A percentile compares a stretch with the other conserved stretches of the same genome.
These are phyloP conservation scores for Darevskia mixta DNA, from an alignment of 2,797 vertebrate species.

Conservation along the genomic window DNA sequence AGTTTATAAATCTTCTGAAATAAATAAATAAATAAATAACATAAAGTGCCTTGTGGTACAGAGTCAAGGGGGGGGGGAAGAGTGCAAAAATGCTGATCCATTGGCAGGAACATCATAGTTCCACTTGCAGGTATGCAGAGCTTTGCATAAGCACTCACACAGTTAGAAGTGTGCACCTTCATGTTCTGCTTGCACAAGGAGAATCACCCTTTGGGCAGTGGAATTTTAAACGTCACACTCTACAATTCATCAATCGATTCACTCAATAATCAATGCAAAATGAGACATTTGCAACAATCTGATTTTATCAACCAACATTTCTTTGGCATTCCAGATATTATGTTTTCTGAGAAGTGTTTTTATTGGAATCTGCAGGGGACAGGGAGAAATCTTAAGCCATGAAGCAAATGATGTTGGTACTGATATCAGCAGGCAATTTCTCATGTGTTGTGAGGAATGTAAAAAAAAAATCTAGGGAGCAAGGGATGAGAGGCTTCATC, in stretches of 20 bases:
- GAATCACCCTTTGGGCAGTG: background rate
- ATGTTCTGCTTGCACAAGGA: background rate
- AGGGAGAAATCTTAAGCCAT: background rate
- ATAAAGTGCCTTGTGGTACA: background rate
- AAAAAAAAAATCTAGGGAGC: background rate
- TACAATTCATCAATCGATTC: background rate
- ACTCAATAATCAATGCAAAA: background rate
- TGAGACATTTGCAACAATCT: background rate
- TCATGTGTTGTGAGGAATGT: background rate
- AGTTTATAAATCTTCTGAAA: too few species aligned
- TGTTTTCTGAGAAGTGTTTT: background rate
- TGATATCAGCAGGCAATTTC: background rate
- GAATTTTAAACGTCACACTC: background rate
- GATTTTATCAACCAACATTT: background rate
- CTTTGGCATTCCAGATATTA: background rate
- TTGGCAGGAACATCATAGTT: background rate
- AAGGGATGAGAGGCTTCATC: background rate
- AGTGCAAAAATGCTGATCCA: background rate
- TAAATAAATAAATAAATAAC: too few species aligned
- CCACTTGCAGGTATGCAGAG: too few species aligned
- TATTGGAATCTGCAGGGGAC: background rate
- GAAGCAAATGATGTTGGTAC: background rate
- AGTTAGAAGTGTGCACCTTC: background rate
- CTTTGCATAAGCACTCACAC: background rate
- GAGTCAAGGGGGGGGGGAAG: too few species aligned